Percentiles rank a stretch among this genome's conserved stretches.
Evolutionary conservation across 2,888 invertebrate genomes (phyloP).

Genomic region (Alentia gelatinosa): DNA sequence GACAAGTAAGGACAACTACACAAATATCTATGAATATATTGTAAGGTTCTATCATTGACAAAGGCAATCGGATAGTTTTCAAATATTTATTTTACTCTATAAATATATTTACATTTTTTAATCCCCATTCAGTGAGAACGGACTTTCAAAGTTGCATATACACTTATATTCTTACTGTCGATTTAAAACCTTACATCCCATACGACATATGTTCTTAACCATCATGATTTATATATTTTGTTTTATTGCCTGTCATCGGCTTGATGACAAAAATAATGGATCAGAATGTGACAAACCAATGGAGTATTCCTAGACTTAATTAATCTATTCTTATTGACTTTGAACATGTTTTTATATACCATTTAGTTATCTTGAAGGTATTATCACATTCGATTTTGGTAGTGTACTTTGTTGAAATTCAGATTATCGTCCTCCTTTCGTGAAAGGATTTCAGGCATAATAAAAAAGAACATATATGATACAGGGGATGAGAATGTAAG

Average conservation of each 20-base stretch:
- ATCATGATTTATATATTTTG: no score
- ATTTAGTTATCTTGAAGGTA: no score
- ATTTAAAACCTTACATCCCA: background rate
- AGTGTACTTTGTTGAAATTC: no score
- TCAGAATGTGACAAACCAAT: background rate
- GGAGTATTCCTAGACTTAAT: background rate
- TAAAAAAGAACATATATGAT: background rate
- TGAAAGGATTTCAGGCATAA: no score
- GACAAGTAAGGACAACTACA: no score
- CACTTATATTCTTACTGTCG: background rate
- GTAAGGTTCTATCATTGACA: background rate
- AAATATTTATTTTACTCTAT: slow-evolving; percentile 23
- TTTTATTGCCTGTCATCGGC: no score
- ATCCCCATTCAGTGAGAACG: background rate
- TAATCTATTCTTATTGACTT: no score
- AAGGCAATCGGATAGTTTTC: background rate
- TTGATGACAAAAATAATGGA: background rate
- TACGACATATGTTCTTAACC: background rate
- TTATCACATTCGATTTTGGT: no score
- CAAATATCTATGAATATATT: no score
- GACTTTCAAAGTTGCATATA: background rate
- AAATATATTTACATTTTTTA: slow-evolving; percentile 37
- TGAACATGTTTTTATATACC: no score
- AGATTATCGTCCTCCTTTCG: no score
- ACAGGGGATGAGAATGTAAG: background rate